A percentile compares a stretch with the other conserved stretches of the same genome.
Conservation (phyloP, 2,888 invertebrate species). For the Drosophila putrida region DNA sequence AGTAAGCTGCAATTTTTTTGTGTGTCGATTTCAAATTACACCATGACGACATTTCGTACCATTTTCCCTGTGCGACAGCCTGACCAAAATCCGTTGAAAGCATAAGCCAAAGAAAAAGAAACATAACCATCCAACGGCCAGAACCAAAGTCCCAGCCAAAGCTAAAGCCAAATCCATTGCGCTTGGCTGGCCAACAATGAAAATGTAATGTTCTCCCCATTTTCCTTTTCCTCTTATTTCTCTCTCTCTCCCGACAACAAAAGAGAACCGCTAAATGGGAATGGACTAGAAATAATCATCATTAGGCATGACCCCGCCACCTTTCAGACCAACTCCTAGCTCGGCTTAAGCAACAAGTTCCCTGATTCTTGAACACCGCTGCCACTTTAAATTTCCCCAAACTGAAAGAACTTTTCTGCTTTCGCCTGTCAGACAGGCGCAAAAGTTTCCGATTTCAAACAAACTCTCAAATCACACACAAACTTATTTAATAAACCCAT, state of each 20-base stretch:
- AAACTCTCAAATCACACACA: constrained; percentile 23
- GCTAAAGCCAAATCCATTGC: constrained; percentile 56
- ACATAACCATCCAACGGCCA: constrained; percentile 34
- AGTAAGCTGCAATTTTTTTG: constrained; percentile 58
- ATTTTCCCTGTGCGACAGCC: constrained; percentile 61
- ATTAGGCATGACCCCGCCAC: constrained; percentile 62
- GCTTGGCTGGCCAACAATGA: constrained; percentile 80
- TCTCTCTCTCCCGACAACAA: not conserved
- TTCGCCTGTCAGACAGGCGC: constrained; percentile 27
- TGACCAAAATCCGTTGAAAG: constrained; percentile 76
- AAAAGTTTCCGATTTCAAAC: constrained; percentile 38
- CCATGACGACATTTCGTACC: constrained; percentile 66
- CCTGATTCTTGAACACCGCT: constrained; percentile 16
- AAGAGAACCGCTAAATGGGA: constrained; percentile 66
- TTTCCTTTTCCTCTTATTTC: not conserved
- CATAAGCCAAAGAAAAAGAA: constrained; percentile 64
- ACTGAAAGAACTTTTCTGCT: constrained; percentile 23
- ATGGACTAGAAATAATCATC: constrained; percentile 77
- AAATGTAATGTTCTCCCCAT: constrained; percentile 63
- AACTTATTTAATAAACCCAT: constrained; percentile 53
- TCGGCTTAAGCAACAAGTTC: constrained; percentile 62
- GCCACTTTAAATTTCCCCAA: constrained; percentile 23
- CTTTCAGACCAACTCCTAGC: constrained; percentile 26
- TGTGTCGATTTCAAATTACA: constrained; percentile 72
- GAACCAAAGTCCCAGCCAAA: constrained; percentile 1